Evolutionary conservation across 2,797 vertebrate genomes (phyloP).

Genomic region (Microctenopoma steveboyesi): DNA sequence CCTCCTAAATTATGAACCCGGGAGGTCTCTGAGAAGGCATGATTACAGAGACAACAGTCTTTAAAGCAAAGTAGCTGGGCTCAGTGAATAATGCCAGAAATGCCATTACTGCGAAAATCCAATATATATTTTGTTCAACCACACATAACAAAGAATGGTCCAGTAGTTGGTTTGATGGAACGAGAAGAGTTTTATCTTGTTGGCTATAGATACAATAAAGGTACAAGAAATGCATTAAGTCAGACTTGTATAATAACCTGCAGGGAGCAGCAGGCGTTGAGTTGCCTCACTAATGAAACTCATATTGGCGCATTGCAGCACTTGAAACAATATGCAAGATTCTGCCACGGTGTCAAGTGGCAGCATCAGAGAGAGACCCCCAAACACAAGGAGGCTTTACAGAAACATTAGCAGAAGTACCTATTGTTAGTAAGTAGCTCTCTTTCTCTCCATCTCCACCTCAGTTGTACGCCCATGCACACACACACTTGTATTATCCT

Average conservation of each 20-base stretch:
- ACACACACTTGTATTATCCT: slow-evolving; percentile 1
- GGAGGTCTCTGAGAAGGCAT: no score
- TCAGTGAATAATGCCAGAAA: no score
- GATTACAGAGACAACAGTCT: no score
- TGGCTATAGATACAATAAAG: not conserved
- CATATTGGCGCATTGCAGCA: slow-evolving; percentile 34
- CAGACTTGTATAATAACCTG: not conserved
- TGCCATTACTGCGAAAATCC: not conserved
- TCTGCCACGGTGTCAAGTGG: slow-evolving; percentile 37
- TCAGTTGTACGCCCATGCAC: not conserved
- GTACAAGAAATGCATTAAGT: slow-evolving; percentile 12
- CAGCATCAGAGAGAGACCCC: slow-evolving; percentile 30
- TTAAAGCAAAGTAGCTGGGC: no score
- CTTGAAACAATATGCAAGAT: slow-evolving; percentile 37
- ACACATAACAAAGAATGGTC: not conserved
- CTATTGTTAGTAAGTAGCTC: slow-evolving; percentile 38
- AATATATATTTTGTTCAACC: not conserved
- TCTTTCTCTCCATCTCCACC: not conserved
- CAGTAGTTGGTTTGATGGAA: slow-evolving; percentile 5
- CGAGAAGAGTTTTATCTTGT: not conserved
- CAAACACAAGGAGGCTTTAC: slow-evolving; percentile 41
- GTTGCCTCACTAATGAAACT: slow-evolving; percentile 20
- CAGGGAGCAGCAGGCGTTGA: slow-evolving; percentile 6
- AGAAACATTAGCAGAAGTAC: slow-evolving; percentile 38
- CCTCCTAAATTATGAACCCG: no score